Conservation (phyloP, 2,113 vertebrate species). For the Colaptes auratus region DNA sequence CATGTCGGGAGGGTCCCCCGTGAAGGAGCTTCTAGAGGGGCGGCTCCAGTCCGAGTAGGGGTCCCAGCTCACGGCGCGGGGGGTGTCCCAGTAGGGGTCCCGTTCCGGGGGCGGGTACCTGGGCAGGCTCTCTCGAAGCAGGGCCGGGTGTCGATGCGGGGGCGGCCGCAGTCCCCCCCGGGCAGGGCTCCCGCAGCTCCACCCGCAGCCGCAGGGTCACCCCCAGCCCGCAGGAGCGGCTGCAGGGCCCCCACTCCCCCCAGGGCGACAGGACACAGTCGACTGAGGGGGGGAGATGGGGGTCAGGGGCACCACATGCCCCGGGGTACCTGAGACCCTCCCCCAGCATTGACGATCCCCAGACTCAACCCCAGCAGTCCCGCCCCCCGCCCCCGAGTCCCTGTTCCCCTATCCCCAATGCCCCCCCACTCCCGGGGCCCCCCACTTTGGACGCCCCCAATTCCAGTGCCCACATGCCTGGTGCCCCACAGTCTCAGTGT, state of each 20-base stretch:
- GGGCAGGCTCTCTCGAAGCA: constrained; percentile 88
- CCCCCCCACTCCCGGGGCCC: neutral
- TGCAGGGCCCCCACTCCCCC: constrained; percentile 88
- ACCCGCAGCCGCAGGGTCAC: constrained; percentile 80
- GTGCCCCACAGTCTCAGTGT: neutral
- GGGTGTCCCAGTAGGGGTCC: too few species aligned
- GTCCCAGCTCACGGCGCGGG: neutral
- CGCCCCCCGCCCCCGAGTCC: neutral
- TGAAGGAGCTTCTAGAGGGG: too few species aligned
- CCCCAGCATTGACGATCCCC: neutral
- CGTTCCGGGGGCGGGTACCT: constrained; percentile 66
- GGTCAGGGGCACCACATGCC: neutral
- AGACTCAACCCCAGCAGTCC: too few species aligned
- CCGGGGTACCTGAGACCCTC: too few species aligned
- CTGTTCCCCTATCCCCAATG: neutral
- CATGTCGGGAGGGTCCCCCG: too few species aligned
- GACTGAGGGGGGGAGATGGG: constrained; percentile 56
- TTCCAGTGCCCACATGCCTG: neutral
- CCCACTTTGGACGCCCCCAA: neutral
- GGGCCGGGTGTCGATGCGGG: constrained; percentile 80
- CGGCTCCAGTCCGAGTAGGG: too few species aligned
- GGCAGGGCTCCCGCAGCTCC: constrained; percentile 75
- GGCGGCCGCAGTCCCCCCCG: constrained; percentile 72
- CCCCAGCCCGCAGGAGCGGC: constrained; percentile 87
- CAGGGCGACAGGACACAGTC: constrained; percentile 84